Evolutionary conservation across 2,797 vertebrate species (phyloP).

Genomic region (Pseudomugil tenellus): DNA sequence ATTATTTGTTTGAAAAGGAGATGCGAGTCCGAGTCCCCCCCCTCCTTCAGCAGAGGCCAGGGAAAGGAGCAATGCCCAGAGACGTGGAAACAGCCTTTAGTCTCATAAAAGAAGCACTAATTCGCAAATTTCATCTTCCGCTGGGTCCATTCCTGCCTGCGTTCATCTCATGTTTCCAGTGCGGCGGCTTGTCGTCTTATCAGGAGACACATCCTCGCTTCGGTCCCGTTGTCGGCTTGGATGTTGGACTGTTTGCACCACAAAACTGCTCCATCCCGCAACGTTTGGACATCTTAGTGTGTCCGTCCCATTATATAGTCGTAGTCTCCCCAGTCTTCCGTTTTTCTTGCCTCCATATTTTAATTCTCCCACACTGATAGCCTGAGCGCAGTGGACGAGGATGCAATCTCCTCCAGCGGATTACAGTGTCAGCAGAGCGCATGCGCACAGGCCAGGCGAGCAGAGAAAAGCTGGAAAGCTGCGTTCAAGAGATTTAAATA

Average conservation of each 20-base stretch:
- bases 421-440: conserved; percentile 83
- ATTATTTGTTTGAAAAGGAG: conserved; percentile 18
- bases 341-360: conserved; percentile 28
- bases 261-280: conserved; percentile 36
- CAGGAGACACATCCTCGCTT: conserved; percentile 60
- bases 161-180: conserved; percentile 53
- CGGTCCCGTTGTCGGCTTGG: conserved; percentile 57
- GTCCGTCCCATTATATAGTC: conserved; percentile 7
- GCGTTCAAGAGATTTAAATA: conserved; percentile 72
- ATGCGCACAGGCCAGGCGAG: conserved; percentile 70
- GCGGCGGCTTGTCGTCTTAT: conserved; percentile 54
- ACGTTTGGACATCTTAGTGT: background rate
- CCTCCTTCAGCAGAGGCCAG: conserved; percentile 34
- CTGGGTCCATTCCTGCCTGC: conserved; percentile 47
- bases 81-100: conserved; percentile 12
- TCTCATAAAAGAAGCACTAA: conserved; percentile 33
- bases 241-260: conserved; percentile 25
- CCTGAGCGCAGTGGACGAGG: conserved; percentile 65
- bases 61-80: conserved; percentile 4
- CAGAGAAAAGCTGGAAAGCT: conserved; percentile 55
- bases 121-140: conserved; percentile 32
- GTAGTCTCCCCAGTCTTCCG: background rate
- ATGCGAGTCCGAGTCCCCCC: conserved; percentile 30
- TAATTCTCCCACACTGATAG: conserved; percentile 56
- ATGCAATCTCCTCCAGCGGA: conserved; percentile 79